phyloP scores from a whole-genome alignment of 2,113 vertebrate genomes.

The Oncorhynchus masou region DNA sequence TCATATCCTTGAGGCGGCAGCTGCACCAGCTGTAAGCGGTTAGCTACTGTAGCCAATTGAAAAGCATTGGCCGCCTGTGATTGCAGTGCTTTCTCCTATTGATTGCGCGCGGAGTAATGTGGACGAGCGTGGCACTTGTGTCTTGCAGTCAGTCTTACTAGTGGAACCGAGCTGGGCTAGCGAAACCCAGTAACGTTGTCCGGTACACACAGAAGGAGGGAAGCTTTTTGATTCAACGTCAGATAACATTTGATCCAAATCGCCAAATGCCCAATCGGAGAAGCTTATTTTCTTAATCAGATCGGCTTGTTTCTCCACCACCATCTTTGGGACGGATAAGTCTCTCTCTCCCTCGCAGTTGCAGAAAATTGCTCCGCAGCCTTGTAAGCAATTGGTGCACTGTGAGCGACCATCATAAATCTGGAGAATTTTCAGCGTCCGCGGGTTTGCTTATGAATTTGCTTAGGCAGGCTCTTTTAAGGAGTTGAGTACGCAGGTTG shows the following conservation, averaged over 20 bases:
- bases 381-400: slow-evolving; percentile 73
- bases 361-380: slow-evolving; percentile 67
- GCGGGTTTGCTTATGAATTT: slow-evolving; percentile 78
- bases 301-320: slow-evolving; percentile 68
- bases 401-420: slow-evolving; percentile 71
- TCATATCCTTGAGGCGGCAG: slow-evolving; percentile 13
- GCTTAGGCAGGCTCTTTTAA: slow-evolving; percentile 75
- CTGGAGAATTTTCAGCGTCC: slow-evolving; percentile 70
- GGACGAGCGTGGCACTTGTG: slow-evolving; percentile 67
- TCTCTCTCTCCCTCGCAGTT: slow-evolving; percentile 60
- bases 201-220: slow-evolving; percentile 35
- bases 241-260: slow-evolving; percentile 91
- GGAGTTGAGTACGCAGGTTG: slow-evolving; percentile 77
- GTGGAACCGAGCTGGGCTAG: slow-evolving; percentile 47
- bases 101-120: slow-evolving; percentile 59
- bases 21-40: slow-evolving; percentile 63
- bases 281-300: slow-evolving; percentile 66
- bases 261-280: slow-evolving; percentile 83
- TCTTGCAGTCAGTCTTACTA: slow-evolving; percentile 61
- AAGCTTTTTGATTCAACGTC: slow-evolving; percentile 76
- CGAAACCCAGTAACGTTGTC: neutral
- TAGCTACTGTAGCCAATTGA: slow-evolving; percentile 39
- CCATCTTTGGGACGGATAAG: slow-evolving; percentile 74
- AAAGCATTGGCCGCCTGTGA: slow-evolving; percentile 70
- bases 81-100: slow-evolving; percentile 63